phyloP scores from a whole-genome alignment of 2,888 invertebrate species.

The Cosmopolites sordidus region DNA sequence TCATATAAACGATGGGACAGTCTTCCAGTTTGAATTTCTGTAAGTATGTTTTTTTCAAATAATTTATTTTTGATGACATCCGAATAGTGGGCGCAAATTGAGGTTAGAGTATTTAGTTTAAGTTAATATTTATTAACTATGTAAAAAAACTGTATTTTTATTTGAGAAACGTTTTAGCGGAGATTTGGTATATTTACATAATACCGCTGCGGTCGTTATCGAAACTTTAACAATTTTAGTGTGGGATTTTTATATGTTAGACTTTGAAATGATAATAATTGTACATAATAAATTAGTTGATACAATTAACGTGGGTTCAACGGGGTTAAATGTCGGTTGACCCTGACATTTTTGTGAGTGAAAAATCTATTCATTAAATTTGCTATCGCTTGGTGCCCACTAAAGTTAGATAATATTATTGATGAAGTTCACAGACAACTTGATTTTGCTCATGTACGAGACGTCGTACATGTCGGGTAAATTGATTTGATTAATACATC shows the following conservation, averaged over 20 bases:
- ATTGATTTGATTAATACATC: too few relatives aligned
- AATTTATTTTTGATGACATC: neutral
- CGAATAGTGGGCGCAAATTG: neutral
- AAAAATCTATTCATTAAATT: neutral
- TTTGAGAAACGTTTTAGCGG: too few relatives aligned
- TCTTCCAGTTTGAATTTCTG: constrained; percentile 15
- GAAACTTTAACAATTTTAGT: neutral
- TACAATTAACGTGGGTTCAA: neutral
- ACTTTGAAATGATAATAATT: neutral
- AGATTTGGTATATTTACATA: neutral
- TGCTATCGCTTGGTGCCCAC: neutral
- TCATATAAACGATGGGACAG: constrained; percentile 13
- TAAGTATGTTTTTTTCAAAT: constrained; percentile 6
- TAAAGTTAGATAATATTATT: neutral
- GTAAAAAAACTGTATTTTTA: too few relatives aligned
- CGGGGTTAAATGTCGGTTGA: neutral
- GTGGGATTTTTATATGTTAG: neutral
- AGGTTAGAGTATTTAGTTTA: neutral
- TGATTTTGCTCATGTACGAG: too few relatives aligned
- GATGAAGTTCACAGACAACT: too few relatives aligned
- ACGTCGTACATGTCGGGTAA: too few relatives aligned
- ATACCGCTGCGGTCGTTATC: too few relatives aligned
- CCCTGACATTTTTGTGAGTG: neutral
- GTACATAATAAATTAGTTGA: neutral
- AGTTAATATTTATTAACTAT: too few relatives aligned